phyloP scores from a whole-genome alignment of 2,113 vertebrate species.

The Microtus richardsoni region DNA sequence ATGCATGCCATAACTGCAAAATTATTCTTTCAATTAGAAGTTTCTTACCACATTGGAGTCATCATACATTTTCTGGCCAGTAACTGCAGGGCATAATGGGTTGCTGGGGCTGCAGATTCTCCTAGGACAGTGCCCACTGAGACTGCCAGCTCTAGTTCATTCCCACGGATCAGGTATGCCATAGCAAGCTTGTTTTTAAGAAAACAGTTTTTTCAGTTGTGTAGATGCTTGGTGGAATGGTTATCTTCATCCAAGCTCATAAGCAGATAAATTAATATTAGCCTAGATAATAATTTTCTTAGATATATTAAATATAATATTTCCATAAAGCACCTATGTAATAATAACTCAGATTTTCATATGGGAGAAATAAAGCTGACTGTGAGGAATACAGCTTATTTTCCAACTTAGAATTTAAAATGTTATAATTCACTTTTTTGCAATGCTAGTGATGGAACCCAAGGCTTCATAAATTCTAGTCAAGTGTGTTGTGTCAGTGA shows the following conservation, averaged over 20 bases:
- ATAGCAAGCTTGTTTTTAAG: conserved; percentile 92
- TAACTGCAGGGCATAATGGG: conserved; percentile 94
- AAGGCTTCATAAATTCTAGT: background rate
- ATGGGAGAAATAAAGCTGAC: background rate
- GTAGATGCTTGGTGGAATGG: background rate
- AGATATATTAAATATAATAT: background rate
- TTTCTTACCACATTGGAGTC: conserved; percentile 91
- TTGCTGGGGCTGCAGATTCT: conserved; percentile 90
- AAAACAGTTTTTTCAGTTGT: conserved; percentile 78
- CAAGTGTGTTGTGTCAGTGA: background rate
- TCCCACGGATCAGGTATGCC: conserved; percentile 95
- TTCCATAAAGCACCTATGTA: background rate
- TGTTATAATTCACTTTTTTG: background rate
- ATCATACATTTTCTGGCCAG: conserved; percentile 98
- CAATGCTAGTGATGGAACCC: background rate
- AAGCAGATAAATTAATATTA: conserved; percentile 6
- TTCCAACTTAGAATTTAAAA: conserved; percentile 13
- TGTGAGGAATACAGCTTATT: background rate
- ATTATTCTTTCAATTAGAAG: conserved; percentile 49
- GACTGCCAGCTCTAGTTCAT: conserved; percentile 96
- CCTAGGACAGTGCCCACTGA: conserved; percentile 93
- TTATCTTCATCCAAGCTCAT: conserved; percentile 13
- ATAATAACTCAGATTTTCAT: background rate
- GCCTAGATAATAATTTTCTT: background rate
- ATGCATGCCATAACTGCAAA: background rate